A percentile compares a stretch with the other conserved stretches of the same genome.
Conservation (phyloP, 2,888 invertebrate genomes). For the Malthinus flaveolus region DNA sequence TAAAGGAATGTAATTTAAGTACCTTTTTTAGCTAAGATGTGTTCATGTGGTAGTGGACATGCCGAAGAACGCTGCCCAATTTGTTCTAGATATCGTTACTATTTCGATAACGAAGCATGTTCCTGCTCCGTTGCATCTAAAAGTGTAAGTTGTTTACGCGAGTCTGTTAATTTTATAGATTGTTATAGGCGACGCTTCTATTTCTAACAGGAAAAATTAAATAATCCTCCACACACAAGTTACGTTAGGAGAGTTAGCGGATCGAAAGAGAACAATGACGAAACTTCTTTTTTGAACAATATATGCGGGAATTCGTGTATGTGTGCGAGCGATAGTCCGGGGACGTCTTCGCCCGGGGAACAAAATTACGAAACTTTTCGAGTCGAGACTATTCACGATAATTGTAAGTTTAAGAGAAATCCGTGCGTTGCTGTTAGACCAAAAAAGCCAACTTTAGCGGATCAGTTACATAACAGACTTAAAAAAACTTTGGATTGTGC, state of each 20-base stretch:
- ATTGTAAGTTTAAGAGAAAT: not conserved
- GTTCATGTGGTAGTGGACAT: conserved; percentile 25
- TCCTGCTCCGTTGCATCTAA: not conserved
- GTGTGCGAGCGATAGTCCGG: not conserved
- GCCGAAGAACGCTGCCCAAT: conserved; percentile 33
- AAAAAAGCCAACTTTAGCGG: conserved; percentile 28
- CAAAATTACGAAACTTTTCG: not conserved
- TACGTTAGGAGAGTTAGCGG: not conserved
- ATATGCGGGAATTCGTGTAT: not conserved
- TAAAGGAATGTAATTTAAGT: conserved; percentile 1
- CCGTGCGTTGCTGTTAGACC: not conserved
- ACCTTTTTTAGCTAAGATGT: conserved; percentile 9
- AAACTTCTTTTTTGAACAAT: conserved; percentile 1
- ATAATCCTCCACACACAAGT: not conserved
- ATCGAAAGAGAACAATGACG: not conserved
- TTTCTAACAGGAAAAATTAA: not conserved
- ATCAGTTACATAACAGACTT: conserved; percentile 31
- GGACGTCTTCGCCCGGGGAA: not conserved
- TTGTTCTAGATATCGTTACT: conserved; percentile 39
- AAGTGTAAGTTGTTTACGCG: not conserved
- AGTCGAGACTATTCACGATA: not conserved
- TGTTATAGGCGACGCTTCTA: not conserved
- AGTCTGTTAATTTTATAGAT: not conserved
- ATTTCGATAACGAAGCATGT: conserved; percentile 31
- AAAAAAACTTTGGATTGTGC: conserved; percentile 26